phyloP scores from a whole-genome alignment of 1,140 invertebrate species.

The Arion vulgaris region DNA sequence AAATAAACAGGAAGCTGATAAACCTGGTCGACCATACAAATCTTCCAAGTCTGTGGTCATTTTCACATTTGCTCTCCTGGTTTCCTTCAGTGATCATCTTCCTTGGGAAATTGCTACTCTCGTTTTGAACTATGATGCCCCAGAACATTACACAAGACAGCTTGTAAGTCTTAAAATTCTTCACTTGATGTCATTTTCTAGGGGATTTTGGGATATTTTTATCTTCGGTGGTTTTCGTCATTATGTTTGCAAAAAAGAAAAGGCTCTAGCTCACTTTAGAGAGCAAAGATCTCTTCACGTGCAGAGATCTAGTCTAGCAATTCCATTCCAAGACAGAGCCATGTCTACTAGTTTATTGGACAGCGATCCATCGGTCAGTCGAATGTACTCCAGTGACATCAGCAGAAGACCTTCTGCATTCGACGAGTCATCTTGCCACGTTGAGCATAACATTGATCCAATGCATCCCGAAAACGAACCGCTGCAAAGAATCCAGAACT shows the following conservation, averaged over 20 bases:
- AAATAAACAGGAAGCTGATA: slow-evolving; percentile 30
- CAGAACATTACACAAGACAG: slow-evolving; percentile 15
- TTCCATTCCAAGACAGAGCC: slow-evolving; percentile 26
- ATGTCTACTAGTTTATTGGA: slow-evolving; percentile 47
- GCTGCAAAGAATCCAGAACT: background rate
- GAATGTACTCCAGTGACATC: slow-evolving; percentile 39
- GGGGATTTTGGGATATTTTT: slow-evolving; percentile 59
- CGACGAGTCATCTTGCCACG: background rate
- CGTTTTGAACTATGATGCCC: slow-evolving; percentile 29
- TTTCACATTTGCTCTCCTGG: slow-evolving; percentile 51
- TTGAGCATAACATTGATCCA: background rate
- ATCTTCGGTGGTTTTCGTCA: slow-evolving; percentile 58
- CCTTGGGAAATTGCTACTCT: slow-evolving; percentile 51
- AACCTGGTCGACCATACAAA: slow-evolving; percentile 47
- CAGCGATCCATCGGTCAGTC: slow-evolving; percentile 45
- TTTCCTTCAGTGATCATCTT: slow-evolving; percentile 50
- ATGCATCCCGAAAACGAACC: background rate
- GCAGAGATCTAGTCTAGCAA: slow-evolving; percentile 32
- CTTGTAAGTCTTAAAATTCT: slow-evolving; percentile 39
- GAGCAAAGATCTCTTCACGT: slow-evolving; percentile 38
- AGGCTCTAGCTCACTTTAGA: slow-evolving; percentile 45
- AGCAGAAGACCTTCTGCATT: slow-evolving; percentile 4
- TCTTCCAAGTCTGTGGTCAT: slow-evolving; percentile 53
- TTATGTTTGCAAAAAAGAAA: slow-evolving; percentile 57
- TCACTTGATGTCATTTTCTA: slow-evolving; percentile 47